Evolutionary conservation across 1,140 invertebrate species (phyloP).

Genomic region (Lordiphosa mommai): DNA sequence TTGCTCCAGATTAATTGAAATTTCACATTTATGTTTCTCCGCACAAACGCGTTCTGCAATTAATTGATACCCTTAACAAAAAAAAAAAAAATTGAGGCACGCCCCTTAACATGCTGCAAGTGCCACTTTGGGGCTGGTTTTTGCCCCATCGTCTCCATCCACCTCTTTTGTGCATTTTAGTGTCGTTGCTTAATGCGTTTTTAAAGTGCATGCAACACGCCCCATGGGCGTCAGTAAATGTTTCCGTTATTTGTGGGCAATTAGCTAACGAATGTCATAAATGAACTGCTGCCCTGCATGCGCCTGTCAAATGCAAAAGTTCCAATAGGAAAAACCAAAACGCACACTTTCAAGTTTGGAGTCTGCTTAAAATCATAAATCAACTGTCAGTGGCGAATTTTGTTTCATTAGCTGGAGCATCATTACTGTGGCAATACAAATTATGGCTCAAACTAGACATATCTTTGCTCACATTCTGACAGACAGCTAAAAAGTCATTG

Average conservation of each 20-base stretch:
- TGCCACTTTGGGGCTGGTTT: conserved; percentile 55
- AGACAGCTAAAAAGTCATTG: too few relatives aligned
- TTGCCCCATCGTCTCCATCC: background rate
- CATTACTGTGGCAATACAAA: too few relatives aligned
- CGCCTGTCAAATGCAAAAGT: conserved; percentile 49
- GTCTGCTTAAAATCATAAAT: conserved; percentile 35
- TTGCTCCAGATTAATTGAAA: conserved; percentile 54
- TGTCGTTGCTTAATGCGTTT: conserved; percentile 52
- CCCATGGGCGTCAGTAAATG: conserved; percentile 39
- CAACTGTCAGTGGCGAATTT: conserved; percentile 32
- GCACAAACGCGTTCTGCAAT: conserved; percentile 23
- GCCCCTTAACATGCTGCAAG: conserved; percentile 64
- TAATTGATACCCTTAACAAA: conserved; percentile 35
- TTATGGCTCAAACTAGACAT: too few relatives aligned
- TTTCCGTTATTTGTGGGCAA: conserved; percentile 38
- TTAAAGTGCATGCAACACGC: conserved; percentile 53
- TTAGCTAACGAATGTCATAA: conserved; percentile 51
- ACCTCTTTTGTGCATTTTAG: conserved; percentile 19
- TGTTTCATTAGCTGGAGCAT: background rate
- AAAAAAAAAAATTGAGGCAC: conserved; percentile 26
- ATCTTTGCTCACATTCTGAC: too few relatives aligned
- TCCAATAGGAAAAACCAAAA: conserved; percentile 45
- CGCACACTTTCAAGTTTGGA: conserved; percentile 23
- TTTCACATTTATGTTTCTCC: conserved; percentile 39
- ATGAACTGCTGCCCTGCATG: conserved; percentile 35